phyloP scores from a whole-genome alignment of 2,113 vertebrate genomes.

The Anarhynchus alexandrinus region DNA sequence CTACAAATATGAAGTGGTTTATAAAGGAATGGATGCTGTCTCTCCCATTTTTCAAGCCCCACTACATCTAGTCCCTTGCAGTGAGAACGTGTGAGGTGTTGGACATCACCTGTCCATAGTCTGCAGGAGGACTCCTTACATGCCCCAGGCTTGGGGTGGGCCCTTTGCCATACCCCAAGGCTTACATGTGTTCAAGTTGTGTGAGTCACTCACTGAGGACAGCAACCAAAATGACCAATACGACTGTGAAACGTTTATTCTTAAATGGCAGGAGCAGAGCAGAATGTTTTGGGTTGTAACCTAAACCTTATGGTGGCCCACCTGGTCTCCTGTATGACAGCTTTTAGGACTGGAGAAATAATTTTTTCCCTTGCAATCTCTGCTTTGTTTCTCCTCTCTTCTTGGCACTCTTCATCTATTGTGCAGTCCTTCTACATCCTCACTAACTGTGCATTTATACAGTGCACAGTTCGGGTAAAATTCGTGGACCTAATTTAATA shows the following conservation, averaged over 20 bases:
- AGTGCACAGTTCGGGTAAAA: accelerated
- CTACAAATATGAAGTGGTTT: not conserved
- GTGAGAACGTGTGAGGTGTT: not conserved
- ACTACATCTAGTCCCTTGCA: not conserved
- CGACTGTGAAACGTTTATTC: not conserved
- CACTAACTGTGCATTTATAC: not conserved
- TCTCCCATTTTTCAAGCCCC: not conserved
- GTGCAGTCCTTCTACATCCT: not conserved
- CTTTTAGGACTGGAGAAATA: not conserved
- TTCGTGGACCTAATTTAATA: not conserved
- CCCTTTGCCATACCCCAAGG: not conserved
- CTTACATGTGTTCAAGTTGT: not conserved
- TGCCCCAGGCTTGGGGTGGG: not conserved
- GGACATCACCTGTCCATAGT: not conserved
- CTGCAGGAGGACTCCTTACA: not conserved
- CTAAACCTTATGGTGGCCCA: not conserved
- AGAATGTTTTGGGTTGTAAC: not conserved
- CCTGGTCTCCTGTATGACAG: not conserved
- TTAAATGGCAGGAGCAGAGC: not conserved
- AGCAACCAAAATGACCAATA: not conserved
- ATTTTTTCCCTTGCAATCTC: not conserved
- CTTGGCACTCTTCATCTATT: not conserved
- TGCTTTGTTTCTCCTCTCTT: not conserved
- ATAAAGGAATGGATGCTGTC: not conserved
- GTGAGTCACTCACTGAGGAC: not conserved